A percentile compares a stretch with the other conserved stretches of the same genome.
These are phyloP conservation scores for Halictus quadricinctus DNA, from an alignment of 2,888 invertebrate genomes.

Conservation along the genomic window DNA sequence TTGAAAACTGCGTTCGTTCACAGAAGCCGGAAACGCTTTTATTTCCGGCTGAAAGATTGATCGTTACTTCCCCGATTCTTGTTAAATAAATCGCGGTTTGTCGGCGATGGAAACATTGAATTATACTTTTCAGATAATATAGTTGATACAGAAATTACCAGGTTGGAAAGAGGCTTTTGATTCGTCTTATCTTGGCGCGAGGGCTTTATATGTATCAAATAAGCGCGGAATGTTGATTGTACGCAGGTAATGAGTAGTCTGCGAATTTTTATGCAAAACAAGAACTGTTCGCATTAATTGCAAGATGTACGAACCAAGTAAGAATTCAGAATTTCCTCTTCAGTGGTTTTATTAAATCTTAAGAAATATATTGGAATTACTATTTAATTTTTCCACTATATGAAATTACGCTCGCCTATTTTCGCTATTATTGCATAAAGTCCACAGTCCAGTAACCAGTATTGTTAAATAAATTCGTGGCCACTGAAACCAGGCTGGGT, in stretches of 20 bases:
- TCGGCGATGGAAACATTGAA: not conserved
- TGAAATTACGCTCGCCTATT: not conserved
- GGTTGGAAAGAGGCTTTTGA: not conserved
- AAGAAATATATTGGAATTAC: no score
- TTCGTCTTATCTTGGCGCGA: no score
- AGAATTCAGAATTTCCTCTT: not conserved
- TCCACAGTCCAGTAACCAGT: not conserved
- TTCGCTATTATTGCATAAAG: not conserved
- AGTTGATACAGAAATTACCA: not conserved
- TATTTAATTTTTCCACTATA: no score
- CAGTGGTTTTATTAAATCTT: not conserved
- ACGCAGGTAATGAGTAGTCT: no score
- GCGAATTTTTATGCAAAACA: no score
- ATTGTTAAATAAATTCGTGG: not conserved
- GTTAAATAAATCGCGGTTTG: not conserved
- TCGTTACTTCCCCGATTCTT: not conserved
- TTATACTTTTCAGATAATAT: not conserved
- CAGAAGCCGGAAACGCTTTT: not conserved
- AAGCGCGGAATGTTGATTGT: no score
- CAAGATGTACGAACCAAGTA: no score
- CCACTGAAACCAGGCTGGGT: no score
- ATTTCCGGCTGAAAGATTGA: not conserved
- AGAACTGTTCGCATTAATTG: no score
- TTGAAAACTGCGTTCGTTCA: not conserved
- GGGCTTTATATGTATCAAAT: not conserved